Evolutionary conservation across 2,113 vertebrate genomes (phyloP).

Genomic region (Pterocles gutturalis): DNA sequence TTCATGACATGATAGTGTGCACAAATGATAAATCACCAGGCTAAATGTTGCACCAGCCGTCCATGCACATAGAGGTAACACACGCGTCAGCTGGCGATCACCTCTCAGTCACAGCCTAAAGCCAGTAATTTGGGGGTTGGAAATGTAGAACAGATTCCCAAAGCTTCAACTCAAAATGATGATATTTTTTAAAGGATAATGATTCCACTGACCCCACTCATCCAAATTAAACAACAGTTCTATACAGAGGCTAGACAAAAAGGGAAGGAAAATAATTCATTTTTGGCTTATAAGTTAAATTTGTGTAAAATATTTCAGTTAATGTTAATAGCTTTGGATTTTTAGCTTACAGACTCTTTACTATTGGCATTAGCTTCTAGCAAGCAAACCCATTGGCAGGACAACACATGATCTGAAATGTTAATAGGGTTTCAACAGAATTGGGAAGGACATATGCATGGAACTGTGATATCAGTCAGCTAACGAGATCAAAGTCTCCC

Average conservation of each 20-base stretch:
- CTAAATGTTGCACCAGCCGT: not conserved
- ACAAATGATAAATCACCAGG: not conserved
- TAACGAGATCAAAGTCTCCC: constrained; percentile 65
- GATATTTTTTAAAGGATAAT: not conserved
- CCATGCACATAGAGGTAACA: not conserved
- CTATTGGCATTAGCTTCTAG: not conserved
- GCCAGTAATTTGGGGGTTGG: not conserved
- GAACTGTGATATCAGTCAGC: not conserved
- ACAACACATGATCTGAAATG: not conserved
- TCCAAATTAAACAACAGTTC: not conserved
- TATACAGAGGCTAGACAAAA: not conserved
- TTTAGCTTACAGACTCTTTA: not conserved
- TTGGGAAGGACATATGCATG: not conserved
- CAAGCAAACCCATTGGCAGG: not conserved
- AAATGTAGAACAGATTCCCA: not conserved
- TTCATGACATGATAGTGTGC: not conserved
- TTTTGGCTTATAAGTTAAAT: not conserved
- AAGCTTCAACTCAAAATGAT: not conserved
- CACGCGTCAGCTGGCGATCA: accelerated
- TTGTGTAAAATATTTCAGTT: not conserved
- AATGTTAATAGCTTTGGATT: not conserved
- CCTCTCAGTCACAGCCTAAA: not conserved
- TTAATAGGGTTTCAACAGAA: not conserved
- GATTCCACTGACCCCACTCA: not conserved
- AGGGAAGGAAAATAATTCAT: not conserved